Conservation (phyloP, 2,113 vertebrate species). For the Mus pahari region DNA sequence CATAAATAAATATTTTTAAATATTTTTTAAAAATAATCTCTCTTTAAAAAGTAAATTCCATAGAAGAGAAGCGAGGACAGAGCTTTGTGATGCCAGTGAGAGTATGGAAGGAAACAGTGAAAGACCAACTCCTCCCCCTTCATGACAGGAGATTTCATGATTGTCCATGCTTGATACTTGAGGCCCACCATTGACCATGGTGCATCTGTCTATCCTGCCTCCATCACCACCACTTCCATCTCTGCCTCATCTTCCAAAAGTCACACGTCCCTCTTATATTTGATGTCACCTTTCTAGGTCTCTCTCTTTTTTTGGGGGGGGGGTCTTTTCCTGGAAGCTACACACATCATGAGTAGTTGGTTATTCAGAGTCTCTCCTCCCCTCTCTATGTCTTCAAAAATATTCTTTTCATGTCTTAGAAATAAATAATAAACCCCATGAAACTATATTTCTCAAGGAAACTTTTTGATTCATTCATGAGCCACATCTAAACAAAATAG, state of each 20-base stretch:
- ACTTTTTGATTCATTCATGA: neutral
- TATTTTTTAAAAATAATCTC: neutral
- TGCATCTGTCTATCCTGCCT: neutral
- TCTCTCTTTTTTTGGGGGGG: neutral
- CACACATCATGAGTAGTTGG: neutral
- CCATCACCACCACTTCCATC: neutral
- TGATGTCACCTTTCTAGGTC: neutral
- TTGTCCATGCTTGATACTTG: too few species aligned
- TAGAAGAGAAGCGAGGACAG: neutral
- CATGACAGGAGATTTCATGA: neutral
- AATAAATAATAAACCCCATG: neutral
- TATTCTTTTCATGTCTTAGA: neutral
- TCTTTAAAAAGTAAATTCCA: neutral
- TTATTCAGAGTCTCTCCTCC: neutral
- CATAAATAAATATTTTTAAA: neutral
- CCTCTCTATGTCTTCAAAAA: neutral
- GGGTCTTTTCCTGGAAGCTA: neutral
- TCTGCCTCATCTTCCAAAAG: neutral
- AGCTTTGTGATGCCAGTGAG: neutral
- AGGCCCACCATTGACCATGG: accelerated
- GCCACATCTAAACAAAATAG: neutral
- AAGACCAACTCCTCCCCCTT: neutral
- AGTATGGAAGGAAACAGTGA: neutral
- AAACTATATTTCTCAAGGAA: neutral
- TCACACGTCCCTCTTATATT: neutral